Base-by-base conservation (phyloP, 2,888 invertebrate genomes). In the Apeira syringaria region DNA sequence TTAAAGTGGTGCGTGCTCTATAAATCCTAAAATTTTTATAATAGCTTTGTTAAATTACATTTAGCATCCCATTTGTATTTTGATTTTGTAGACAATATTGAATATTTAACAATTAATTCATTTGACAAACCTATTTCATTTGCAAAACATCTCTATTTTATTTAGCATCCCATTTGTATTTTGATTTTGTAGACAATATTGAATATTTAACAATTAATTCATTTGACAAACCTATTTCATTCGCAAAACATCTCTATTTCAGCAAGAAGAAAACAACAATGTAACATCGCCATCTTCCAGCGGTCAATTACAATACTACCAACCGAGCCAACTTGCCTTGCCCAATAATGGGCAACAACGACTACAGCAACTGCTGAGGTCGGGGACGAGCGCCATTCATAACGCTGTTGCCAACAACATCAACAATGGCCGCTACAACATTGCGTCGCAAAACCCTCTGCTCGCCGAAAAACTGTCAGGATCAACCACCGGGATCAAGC, bases 381-480 rank as follows among this genome's bases (percentile, higher is more conserved):
- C 91, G 43, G 78, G 92, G 69, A 80, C 91, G 56, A 74, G 80
- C 72, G 77, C 91, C 64, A 74, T 89, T 76, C 79, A 87, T 74
- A 83, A 81, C 59, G 80, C 74, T 47, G 80, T 87, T 41, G 70
- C 77, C n/a, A 85, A 77, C 49, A 86, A 78, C 30, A 91, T 88
- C 50, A 90, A 90, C 64, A 90, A 91, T 65, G 92, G 92, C 61
- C 86, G 94, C 73, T 95, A 94, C 74, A 95, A 95, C 58, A 96
- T 97, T 53, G 95, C 95, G 15, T 96, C 96, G 6, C 95, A 96
- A 30, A 97, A 97, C 82, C 97, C 97, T 8, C 82, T 97, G 56
- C 91, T 97, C 50, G 97, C 97, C 59, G 97, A 97, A 91, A 94
- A 94, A 74, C 80, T 92, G 55, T 92, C 97, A 68, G 96, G 97